Evolutionary conservation across 1,140 invertebrate genomes (phyloP), one percentile per base, ranked within the genome.

Genomic region (Cydia strobilella): DNA sequence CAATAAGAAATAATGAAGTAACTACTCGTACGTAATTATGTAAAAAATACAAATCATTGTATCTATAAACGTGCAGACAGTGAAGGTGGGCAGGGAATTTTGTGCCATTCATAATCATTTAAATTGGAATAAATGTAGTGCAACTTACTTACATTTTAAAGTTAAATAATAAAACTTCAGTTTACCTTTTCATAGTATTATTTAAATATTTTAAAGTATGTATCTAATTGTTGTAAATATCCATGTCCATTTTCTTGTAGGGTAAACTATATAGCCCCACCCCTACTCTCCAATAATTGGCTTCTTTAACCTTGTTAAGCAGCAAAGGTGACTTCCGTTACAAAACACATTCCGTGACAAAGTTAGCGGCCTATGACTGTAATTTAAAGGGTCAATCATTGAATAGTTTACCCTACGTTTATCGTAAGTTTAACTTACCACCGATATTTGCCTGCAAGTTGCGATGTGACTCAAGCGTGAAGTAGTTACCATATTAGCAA

Each of bases 31-130:
- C 35, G 35, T 15, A 15, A 45, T 45, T 45, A 0, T 12, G 0
- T 45, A 45, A 45, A 42, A 45, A 51, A 51, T 18, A 51, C 15
- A 18, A 51, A 51, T 4, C n/a, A 5, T 51, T 51, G 48, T 51
- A 15, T 18, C 4, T 51, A n/a, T 18, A 51, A 51, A 51, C 1
- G n/a, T 7, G 48, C n/a, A 51, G 6, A 18, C 1, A 51, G 48
- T 51, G 15, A n/a, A 51, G 48, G 18, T 51, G 48, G n/a, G 20
- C 20, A 59, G 54, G 12, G 54, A 59, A 59, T 59, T 59, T 59
- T 59, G 54, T 59, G 54, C 54, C 54, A 59, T 59, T 59, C 54
- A 23, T 59, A 59, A 59, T 59, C 54, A 0, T 12, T 59, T 59
- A 20, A 59, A 59, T 59, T 59, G 54, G 54, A 20, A 20, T 18